phyloP scores from a whole-genome alignment of 35 echinoderm and acorn worm species.

The Lytechinus variegatus region DNA sequence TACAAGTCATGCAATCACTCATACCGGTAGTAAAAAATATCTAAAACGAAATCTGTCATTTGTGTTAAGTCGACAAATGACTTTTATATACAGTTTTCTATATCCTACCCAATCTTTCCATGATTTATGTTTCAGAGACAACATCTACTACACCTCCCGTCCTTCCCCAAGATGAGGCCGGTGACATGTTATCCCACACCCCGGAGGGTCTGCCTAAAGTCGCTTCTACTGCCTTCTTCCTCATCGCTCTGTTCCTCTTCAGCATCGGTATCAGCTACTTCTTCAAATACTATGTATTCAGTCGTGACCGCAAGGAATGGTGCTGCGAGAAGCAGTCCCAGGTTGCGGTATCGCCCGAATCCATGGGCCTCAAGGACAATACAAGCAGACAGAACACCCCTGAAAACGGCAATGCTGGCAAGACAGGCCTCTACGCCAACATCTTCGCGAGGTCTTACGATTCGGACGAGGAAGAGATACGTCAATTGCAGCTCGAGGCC shows the following conservation, averaged over 20 bases:
- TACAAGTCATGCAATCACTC: too few species aligned
- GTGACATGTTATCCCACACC: neutral
- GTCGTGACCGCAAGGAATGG: neutral
- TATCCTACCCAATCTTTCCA: neutral
- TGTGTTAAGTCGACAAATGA: neutral
- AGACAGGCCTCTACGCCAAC: constrained; percentile 3
- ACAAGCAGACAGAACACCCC: neutral
- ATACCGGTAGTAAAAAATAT: too few species aligned
- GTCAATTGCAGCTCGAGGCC: constrained; percentile 26
- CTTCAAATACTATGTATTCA: neutral
- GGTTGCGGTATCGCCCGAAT: neutral
- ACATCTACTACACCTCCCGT: neutral
- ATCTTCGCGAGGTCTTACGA: constrained; percentile 16
- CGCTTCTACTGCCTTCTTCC: neutral
- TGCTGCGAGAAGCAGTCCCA: neutral
- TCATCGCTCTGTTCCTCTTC: neutral
- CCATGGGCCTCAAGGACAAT: neutral
- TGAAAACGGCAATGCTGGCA: neutral
- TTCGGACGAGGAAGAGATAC: constrained; percentile 44
- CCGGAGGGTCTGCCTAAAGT: constrained; percentile 32
- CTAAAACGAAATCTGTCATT: too few species aligned
- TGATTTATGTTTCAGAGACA: neutral
- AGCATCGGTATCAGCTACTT: constrained; percentile 24
- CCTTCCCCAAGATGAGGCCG: neutral
- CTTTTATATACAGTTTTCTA: neutral